Evolutionary conservation across 2,113 vertebrate genomes (phyloP).

Genomic region (Leucopsar rothschildi): DNA sequence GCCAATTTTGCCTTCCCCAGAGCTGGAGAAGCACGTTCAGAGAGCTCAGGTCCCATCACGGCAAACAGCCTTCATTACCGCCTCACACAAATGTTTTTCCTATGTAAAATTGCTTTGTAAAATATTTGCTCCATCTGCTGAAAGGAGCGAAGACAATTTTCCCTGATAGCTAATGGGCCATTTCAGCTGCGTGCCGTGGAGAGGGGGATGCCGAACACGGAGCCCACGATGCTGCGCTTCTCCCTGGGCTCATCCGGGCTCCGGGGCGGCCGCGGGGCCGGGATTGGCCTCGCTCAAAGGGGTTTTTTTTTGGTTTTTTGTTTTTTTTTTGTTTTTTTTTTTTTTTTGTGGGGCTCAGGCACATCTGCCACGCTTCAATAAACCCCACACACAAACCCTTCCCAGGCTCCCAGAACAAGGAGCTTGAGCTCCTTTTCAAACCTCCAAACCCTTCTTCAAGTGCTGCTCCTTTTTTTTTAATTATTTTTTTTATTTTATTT

Average conservation of each 20-base stretch:
- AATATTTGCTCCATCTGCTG: constrained; percentile 95
- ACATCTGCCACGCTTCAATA: constrained; percentile 62
- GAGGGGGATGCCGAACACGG: constrained; percentile 40
- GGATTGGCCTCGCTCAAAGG: constrained; percentile 42
- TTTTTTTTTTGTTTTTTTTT: too few species aligned
- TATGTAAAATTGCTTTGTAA: constrained; percentile 84
- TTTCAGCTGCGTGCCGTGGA: constrained; percentile 80
- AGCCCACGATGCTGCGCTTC: constrained; percentile 62
- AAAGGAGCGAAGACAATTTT: constrained; percentile 93
- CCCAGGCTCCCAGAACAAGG: constrained; percentile 5
- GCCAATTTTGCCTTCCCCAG: constrained; percentile 68
- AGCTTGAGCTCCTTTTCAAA: constrained; percentile 57
- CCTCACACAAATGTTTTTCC: constrained; percentile 76
- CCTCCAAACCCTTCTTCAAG: constrained; percentile 55
- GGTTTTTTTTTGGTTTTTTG: not conserved
- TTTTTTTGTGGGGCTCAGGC: constrained; percentile 58
- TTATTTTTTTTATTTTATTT: too few species aligned
- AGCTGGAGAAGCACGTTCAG: constrained; percentile 66
- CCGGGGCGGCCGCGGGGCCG: constrained; percentile 45
- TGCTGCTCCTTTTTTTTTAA: constrained; percentile 65
- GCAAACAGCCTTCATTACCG: constrained; percentile 73
- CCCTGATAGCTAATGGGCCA: constrained; percentile 92
- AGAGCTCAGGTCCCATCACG: constrained; percentile 68
- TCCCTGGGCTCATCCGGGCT: constrained; percentile 72
- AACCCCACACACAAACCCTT: constrained; percentile 59